These are phyloP conservation scores for Esox lucius DNA, from an alignment of 2,797 vertebrate genomes.

Conservation along the genomic window DNA sequence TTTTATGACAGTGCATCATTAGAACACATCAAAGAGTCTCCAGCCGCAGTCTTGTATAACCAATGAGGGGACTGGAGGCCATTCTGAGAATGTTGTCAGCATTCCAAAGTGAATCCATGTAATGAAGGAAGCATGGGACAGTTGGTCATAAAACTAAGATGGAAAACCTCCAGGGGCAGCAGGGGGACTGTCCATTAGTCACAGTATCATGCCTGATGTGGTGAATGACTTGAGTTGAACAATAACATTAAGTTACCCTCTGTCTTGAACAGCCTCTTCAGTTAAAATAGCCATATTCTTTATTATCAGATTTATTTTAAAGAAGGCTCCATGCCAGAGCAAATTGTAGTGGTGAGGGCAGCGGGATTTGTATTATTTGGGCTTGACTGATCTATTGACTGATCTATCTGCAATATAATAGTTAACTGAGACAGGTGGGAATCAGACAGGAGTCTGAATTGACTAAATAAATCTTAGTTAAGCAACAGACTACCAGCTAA, in stretches of 20 bases:
- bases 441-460: too few species aligned
- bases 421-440: too few species aligned
- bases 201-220: neutral
- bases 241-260: neutral
- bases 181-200: constrained; percentile 17
- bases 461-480: too few species aligned
- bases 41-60: neutral
- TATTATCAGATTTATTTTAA: neutral
- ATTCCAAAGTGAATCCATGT: constrained; percentile 41
- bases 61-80: constrained; percentile 19
- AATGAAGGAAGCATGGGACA: constrained; percentile 28
- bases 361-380: too few species aligned
- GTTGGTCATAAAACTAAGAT: constrained; percentile 9
- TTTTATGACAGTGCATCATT: constrained; percentile 31
- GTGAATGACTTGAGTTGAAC: neutral
- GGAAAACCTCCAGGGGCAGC: constrained; percentile 36
- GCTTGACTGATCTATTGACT: too few species aligned
- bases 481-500: too few species aligned
- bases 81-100: constrained; percentile 52
- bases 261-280: too few species aligned
- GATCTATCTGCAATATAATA: too few species aligned
- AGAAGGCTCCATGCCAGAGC: too few species aligned
- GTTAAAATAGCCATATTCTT: too few species aligned
- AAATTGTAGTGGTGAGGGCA: too few species aligned
- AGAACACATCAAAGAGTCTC: constrained; percentile 44